Conservation (phyloP, 2,888 invertebrate species). For the Amiota minor region DNA sequence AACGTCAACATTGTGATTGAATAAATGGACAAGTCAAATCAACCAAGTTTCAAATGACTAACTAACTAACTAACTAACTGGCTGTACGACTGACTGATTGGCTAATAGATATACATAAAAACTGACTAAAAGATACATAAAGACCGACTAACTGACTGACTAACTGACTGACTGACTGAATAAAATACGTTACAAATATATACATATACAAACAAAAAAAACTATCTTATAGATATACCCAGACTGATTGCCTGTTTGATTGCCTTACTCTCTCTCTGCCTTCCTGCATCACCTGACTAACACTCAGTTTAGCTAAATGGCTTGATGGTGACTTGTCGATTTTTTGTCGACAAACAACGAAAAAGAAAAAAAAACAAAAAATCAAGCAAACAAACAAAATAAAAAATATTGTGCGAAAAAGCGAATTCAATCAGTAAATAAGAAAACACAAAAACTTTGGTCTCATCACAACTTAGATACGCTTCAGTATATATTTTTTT, state of each 20-base stretch:
- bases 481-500: too few relatives aligned
- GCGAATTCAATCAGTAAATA: constrained; percentile 1
- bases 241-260: constrained; percentile 2
- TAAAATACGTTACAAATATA: too few relatives aligned
- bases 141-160: background rate
- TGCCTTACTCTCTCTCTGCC: background rate
- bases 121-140: background rate
- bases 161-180: background rate
- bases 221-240: background rate
- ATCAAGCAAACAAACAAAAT: too few relatives aligned
- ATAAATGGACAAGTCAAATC: background rate
- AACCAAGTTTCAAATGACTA: too few relatives aligned
- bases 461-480: too few relatives aligned
- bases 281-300: background rate
- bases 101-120: background rate
- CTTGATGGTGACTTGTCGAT: background rate
- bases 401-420: constrained; percentile 14
- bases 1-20: constrained; percentile 12
- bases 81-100: background rate
- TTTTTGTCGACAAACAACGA: constrained; percentile 15
- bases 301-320: background rate
- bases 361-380: constrained; percentile 1
- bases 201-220: too few relatives aligned
- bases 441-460: background rate
- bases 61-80: too few relatives aligned